These are phyloP conservation scores for Helarctos malayanus DNA, from an alignment of 2,797 vertebrate species.

Conservation along the genomic window DNA sequence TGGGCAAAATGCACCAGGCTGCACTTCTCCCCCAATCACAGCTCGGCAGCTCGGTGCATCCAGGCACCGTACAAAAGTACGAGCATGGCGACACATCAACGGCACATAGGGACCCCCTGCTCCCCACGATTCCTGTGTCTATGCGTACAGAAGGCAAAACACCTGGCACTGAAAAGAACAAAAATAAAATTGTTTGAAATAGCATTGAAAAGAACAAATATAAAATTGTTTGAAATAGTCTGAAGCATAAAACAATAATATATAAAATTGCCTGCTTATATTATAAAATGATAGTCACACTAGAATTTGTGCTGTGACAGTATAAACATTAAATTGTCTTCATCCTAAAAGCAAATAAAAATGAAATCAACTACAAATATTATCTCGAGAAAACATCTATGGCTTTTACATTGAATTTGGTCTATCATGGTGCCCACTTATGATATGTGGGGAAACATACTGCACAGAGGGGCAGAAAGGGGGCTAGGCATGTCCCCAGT, in stretches of 20 bases:
- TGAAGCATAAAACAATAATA: slow-evolving; percentile 11
- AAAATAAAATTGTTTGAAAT: background rate
- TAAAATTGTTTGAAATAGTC: background rate
- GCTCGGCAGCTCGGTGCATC: background rate
- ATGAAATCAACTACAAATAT: background rate
- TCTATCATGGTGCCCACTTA: background rate
- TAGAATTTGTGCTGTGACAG: background rate
- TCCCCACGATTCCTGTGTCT: accelerated
- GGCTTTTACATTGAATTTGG: background rate
- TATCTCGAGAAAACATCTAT: background rate
- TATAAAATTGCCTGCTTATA: background rate
- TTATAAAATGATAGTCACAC: background rate
- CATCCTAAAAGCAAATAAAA: background rate
- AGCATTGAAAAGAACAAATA: background rate
- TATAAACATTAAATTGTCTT: background rate
- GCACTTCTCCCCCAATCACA: background rate
- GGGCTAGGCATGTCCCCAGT: background rate
- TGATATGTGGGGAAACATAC: background rate
- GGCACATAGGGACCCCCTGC: accelerated
- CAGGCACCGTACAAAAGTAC: background rate
- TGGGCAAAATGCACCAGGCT: background rate
- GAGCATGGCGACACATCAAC: accelerated
- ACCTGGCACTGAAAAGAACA: background rate
- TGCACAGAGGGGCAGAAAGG: accelerated
- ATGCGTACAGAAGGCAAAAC: background rate